A percentile compares a stretch with the other conserved stretches of the same genome.
phyloP scores from a whole-genome alignment of 2,113 vertebrate species.

The Charina bottae region DNA sequence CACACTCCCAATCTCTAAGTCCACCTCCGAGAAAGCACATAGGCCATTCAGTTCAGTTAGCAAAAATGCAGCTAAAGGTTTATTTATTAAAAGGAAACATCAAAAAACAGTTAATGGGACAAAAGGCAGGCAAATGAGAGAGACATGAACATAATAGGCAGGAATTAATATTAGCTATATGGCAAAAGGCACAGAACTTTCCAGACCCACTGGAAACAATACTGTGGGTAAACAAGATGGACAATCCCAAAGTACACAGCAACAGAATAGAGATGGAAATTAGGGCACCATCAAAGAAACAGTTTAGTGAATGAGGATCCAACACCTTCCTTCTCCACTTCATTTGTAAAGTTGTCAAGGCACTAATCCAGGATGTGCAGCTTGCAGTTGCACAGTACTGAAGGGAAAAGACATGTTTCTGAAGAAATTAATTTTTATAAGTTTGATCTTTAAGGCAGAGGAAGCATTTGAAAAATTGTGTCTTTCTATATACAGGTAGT shows the following conservation, averaged over 20 bases:
- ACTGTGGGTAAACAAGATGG: neutral
- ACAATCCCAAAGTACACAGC: neutral
- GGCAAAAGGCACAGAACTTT: neutral
- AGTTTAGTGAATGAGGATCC: neutral
- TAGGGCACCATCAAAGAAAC: neutral
- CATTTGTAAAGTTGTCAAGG: neutral
- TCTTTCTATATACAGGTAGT: neutral
- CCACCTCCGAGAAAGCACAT: neutral
- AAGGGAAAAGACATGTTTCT: neutral
- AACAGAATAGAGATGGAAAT: neutral
- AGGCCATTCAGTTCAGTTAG: neutral
- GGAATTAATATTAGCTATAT: neutral
- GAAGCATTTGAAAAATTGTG: conserved; percentile 7
- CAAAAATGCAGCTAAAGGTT: neutral
- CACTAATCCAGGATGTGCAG: neutral
- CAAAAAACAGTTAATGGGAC: neutral
- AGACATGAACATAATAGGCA: neutral
- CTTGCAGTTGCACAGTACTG: too few species aligned
- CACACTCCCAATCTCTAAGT: neutral
- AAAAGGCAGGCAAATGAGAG: neutral
- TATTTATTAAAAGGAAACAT: neutral
- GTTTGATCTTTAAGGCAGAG: neutral
- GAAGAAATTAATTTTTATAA: neutral
- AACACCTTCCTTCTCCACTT: neutral
- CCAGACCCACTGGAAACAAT: neutral